phyloP scores from a whole-genome alignment of 2,888 invertebrate species.

The Nemoura dubitans region DNA sequence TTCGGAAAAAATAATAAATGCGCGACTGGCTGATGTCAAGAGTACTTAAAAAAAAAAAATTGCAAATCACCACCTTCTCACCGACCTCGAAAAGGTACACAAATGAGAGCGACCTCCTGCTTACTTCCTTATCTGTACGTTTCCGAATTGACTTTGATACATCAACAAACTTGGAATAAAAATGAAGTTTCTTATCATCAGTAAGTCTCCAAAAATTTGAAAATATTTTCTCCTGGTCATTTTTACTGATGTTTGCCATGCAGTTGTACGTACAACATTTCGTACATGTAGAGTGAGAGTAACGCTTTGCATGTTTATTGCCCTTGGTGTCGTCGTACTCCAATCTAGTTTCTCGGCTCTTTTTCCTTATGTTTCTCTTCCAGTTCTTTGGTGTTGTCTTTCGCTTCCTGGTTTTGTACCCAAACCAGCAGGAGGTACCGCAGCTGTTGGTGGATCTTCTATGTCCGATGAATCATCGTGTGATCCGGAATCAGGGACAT shows the following conservation, averaged over 20 bases:
- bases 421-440: background rate
- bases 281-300: background rate
- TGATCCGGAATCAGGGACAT: background rate
- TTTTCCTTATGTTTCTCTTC: background rate
- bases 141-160: background rate
- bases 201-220: background rate
- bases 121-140: background rate
- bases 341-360: background rate
- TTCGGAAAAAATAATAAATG: conserved; percentile 25
- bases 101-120: background rate
- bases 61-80: background rate
- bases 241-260: background rate
- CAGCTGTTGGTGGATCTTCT: background rate
- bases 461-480: background rate
- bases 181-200: conserved; percentile 31
- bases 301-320: background rate
- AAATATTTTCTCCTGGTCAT: background rate
- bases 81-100: background rate
- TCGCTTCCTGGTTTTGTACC: background rate
- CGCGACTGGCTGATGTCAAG: conserved; percentile 15
- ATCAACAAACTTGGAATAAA: conserved; percentile 20
- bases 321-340: background rate
- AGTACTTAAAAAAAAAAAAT: background rate
- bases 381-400: background rate
- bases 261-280: background rate